Evolutionary conservation across 2,113 vertebrate genomes (phyloP), one percentile per base, ranked within the genome.

Genomic region (Trogon surrucura): DNA sequence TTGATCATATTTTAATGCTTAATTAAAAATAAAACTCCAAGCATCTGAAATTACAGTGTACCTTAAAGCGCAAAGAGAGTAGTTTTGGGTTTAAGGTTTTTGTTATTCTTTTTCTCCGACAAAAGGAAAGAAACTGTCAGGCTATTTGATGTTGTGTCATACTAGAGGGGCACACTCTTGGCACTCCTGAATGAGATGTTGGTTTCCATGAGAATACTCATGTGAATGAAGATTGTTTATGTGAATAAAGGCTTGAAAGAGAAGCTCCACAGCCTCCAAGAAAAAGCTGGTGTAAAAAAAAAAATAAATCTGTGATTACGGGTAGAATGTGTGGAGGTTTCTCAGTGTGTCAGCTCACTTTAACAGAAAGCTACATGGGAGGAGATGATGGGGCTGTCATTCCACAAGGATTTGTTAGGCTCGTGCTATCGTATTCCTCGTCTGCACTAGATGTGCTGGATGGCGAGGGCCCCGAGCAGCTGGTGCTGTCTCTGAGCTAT

Each of bases 11-110:
- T 90, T 96, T 95, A 91, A 85, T 85, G 69, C 25, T 90, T 96
- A 94, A 94, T 97, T 97, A 94, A 97, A 97, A 94, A 80, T 94
- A 90, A 96, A 91, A 78, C 69, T 91, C 45, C 23, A 78, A 61
- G 72, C 75, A 88, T 66, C 67, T 96, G 64, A 92, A 94, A 83
- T 94, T 82, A 80, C 38, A 34, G 73, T 91, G 47, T 85, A 86
- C 79, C 53, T 77, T 73, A 93, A 73, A 96, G 71, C 82, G 71
- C 32, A 78, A 89, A 85, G 62, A 75, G 36, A 66, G 30, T 62
- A 88, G 56, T 80, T 96, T 82, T 85, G 41, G n/a, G 21, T 87
- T 93, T 79, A 64, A 74, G 47, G 6, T 6, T 18, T n/a, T 71
- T 60, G 69, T 53, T 75, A 67, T 1, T 41, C 11, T 41, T 5